Percentiles rank a stretch among this genome's conserved stretches.
These are phyloP conservation scores for Coptodon bakossiorum DNA, from an alignment of 2,113 vertebrate species.

Conservation along the genomic window DNA sequence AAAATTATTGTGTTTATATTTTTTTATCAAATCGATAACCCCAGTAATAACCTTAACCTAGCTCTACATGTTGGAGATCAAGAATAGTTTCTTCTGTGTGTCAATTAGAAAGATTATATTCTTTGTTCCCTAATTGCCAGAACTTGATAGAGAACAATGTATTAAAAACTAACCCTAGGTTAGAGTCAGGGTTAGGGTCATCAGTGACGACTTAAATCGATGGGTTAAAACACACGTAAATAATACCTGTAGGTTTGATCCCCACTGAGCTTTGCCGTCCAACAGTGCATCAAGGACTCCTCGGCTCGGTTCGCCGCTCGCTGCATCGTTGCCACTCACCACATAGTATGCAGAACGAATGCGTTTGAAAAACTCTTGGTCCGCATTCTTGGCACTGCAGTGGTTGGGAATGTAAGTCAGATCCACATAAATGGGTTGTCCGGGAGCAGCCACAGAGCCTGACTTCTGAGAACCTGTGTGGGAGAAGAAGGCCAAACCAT, in stretches of 20 bases:
- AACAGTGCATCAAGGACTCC: slow-evolving; percentile 87
- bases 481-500: background rate
- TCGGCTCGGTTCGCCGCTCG: slow-evolving; percentile 86
- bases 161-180: background rate
- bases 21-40: background rate
- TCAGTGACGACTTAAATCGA: background rate
- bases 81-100: background rate
- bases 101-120: background rate
- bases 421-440: slow-evolving; percentile 89
- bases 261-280: slow-evolving; percentile 97
- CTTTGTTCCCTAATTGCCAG: background rate
- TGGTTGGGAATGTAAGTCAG: slow-evolving; percentile 97
- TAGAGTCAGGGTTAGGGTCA: background rate
- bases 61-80: background rate
- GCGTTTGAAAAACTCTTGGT: slow-evolving; percentile 92
- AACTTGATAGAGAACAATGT: background rate
- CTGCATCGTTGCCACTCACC: slow-evolving; percentile 90
- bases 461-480: slow-evolving; percentile 63
- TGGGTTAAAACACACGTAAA: background rate
- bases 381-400: slow-evolving; percentile 95
- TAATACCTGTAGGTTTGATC: slow-evolving; percentile 91
- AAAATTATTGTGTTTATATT: background rate
- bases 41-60: background rate
- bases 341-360: slow-evolving; percentile 93
- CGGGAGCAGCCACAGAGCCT: slow-evolving; percentile 62